Evolutionary conservation across 2,888 invertebrate species (phyloP), one percentile per base, ranked within the genome.

Genomic region (Agonopterix alstromeriana): DNA sequence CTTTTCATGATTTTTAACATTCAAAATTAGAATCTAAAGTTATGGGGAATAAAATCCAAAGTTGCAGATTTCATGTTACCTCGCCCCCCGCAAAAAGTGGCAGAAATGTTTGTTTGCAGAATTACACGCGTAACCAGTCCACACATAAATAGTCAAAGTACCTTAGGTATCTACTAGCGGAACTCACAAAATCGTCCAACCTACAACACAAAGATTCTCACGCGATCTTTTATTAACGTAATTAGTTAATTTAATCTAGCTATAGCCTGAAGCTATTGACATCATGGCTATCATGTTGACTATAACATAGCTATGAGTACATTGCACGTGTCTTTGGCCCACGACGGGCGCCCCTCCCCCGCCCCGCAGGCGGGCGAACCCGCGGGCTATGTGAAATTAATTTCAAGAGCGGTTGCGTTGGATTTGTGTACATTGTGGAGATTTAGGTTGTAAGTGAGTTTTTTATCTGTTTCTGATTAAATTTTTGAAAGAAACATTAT

Each of bases 321-420:
- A 52, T 36, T 53, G 71, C 83, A 78, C 82, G 82, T 82, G 80
- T 81, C 78, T 73, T 54, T 54, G 55, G 60, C 48, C 48, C 55
- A 51, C 54, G 49, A 45, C 52, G 56, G 49, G 57, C 50, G 8
- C 10, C 47, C 49, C 49, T n/a, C 38, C 42, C n/a, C 41, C 44
- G 8, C 42, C n/a, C 41, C 44, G 8, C 43, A 8, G 48, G 42
- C 51, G 56, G 55, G 55, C 54, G 47, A 51, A 57, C 60, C 82
- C 71, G 53, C 53, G 50, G 78, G 87, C 84, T 74, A 81, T 79
- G 69, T 71, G 77, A 82, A 87, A 87, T 88, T 88, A 88, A 87
- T 88, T 88, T 87, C 73, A 70, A 78, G 78, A 74, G 73, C 72
- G 63, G 65, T 63, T 53, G 65, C 66, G 27, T 27, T 66, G 66